Base-by-base conservation (phyloP, 2,888 invertebrate genomes). In the Corythucha ciliata region DNA sequence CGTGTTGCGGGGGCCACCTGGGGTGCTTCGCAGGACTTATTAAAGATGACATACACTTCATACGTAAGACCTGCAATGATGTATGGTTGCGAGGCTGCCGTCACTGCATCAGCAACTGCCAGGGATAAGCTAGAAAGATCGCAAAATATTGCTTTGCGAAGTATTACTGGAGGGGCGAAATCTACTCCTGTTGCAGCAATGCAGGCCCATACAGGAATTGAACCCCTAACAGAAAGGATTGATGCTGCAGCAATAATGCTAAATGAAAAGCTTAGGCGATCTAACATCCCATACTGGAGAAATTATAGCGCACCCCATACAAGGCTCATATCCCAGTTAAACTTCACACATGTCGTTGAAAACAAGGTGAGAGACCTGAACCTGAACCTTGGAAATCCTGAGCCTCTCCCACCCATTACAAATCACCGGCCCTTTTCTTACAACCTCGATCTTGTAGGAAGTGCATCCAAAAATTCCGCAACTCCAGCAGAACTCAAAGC, bases 1-100 rank as follows among this genome's bases (percentile, higher is more conserved):
- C 39, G 42, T 26, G 10, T 42, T 25, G 42, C 42, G 4, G 42
- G 42, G 3, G 42, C 27, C 42, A 42, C 42, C 8, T 42, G 42
- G 42, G 6, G 42, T 26, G 42, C 25, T 12, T 42, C 42, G 3
- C 42, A 42, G 18, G 42, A 42, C 27, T 4, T 16, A 2, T 8
- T 39, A 1, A 42, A 42, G 42, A 26, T 42, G 26, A 42, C 16
- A 4, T 26, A 42, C 42, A 42, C 42, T 2, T 27, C 42, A 2
- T 42, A 42, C 10, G 39, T 39, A 39, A 39, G 39, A 39, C 37
- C 37, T 3, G 37, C 37, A 20, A 37, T 37, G 3, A 41, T 25
- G 14, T 41, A 41, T 14, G 41, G 24, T 4, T 41, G 41, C 14
- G 41, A 41, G 25, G 25, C 41, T 18, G 18, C 37, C n/a, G n/a